Conservation (phyloP, 2,888 invertebrate genomes). For the Oegoconia quadripuncta region DNA sequence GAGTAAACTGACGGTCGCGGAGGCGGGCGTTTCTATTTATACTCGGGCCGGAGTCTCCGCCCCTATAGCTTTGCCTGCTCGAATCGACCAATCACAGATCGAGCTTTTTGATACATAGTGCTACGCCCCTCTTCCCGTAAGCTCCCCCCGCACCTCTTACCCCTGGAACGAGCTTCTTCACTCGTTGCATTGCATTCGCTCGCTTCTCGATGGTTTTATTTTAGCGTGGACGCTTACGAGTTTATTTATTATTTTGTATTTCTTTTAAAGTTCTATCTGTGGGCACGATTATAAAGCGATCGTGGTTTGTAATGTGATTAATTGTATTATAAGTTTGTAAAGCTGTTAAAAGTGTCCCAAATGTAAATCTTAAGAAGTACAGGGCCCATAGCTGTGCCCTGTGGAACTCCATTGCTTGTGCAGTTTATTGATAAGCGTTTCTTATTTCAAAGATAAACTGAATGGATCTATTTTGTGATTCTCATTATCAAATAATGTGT, state of each 20-base stretch:
- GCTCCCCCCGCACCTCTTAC: slow-evolving; percentile 29
- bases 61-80: slow-evolving; percentile 39
- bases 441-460: background rate
- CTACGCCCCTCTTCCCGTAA: slow-evolving; percentile 43
- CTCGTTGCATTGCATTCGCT: slow-evolving; percentile 23
- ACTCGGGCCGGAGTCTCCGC: slow-evolving; percentile 44
- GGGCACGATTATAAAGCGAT: slow-evolving; percentile 45
- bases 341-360: slow-evolving; percentile 27
- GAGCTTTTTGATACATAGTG: slow-evolving; percentile 66
- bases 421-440: background rate
- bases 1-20: slow-evolving; percentile 68
- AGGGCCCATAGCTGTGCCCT: background rate
- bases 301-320: slow-evolving; percentile 39
- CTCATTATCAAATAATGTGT: background rate
- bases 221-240: slow-evolving; percentile 24
- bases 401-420: background rate
- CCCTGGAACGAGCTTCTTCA: slow-evolving; percentile 7
- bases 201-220: slow-evolving; percentile 22
- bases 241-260: slow-evolving; percentile 40
- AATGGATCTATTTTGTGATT: no score
- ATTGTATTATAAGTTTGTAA: slow-evolving; percentile 30
- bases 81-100: slow-evolving; percentile 40
- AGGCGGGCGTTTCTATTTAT: slow-evolving; percentile 62
- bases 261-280: slow-evolving; percentile 37
- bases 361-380: slow-evolving; percentile 8